phyloP scores from a whole-genome alignment of 2,888 invertebrate species.

The Thera obeliscata region DNA sequence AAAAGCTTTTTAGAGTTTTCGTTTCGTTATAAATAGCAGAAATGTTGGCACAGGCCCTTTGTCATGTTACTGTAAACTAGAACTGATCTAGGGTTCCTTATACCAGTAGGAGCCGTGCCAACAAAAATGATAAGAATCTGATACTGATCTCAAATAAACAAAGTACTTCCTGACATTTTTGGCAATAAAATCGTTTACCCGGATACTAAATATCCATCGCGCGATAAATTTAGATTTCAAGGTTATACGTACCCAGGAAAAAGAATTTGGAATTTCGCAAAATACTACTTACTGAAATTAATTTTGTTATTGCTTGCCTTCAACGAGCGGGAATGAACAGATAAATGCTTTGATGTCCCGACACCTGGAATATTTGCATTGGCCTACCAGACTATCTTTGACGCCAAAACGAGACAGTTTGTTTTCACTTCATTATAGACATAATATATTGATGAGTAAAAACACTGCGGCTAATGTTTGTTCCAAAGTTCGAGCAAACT shows the following conservation, averaged over 20 bases:
- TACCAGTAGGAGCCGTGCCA: slow-evolving; percentile 18
- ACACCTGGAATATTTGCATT: slow-evolving; percentile 55
- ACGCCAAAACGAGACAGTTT: slow-evolving; percentile 47
- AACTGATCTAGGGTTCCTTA: slow-evolving; percentile 10
- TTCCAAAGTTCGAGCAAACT: slow-evolving; percentile 35
- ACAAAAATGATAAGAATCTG: slow-evolving; percentile 21
- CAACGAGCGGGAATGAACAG: slow-evolving; percentile 12
- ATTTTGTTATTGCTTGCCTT: slow-evolving; percentile 20
- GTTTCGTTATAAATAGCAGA: slow-evolving; percentile 11
- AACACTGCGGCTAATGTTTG: slow-evolving; percentile 40
- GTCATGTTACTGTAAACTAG: slow-evolving; percentile 18
- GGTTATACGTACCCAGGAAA: slow-evolving; percentile 6
- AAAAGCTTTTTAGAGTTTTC: slow-evolving; percentile 8
- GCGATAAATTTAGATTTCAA: neutral
- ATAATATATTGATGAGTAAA: slow-evolving; percentile 35
- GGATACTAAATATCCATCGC: slow-evolving; percentile 15
- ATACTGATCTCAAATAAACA: slow-evolving; percentile 16
- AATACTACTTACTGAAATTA: slow-evolving; percentile 17
- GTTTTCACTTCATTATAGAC: slow-evolving; percentile 45
- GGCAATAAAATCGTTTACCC: slow-evolving; percentile 15
- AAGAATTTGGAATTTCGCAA: slow-evolving; percentile 4
- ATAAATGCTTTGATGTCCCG: slow-evolving; percentile 48
- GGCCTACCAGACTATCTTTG: slow-evolving; percentile 44
- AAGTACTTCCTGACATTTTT: slow-evolving; percentile 9
- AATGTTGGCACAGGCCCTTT: slow-evolving; percentile 22